Evolutionary conservation across 2,888 invertebrate genomes (phyloP), one percentile per base, ranked within the genome.

Genomic region (Cryptocephalus primarius): DNA sequence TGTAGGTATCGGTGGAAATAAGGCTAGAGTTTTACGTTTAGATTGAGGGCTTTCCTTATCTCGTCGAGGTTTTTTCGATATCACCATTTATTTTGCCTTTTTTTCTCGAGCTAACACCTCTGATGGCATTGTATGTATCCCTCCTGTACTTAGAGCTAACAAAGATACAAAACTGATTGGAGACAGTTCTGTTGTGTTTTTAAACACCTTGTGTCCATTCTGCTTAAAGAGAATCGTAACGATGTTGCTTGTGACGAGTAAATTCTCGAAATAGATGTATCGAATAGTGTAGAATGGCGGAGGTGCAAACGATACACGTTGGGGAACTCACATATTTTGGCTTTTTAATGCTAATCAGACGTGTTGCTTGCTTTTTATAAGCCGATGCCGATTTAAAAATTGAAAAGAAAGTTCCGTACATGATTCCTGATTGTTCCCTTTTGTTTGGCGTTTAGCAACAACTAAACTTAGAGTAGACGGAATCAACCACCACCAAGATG

Each of bases 41-140:
- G 53, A 62, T 61, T 68, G 70, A 68, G 70, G 70, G 69, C 69
- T 69, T 65, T 69, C 68, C 70, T 67, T 69, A 66, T 67, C 65
- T 67, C 65, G 60, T 50, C 55, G 48, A 53, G 54, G 52, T 48
- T 54, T 47, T 43, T 32, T 39, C n/a, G 42, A 32, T 46, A 43
- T 47, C 32, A 39, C 36, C 13, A 43, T 43, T 47, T 43, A 22
- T 22, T 36, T 47, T 55, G 55, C 55, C 53, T 58, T 49, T 52
- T n/a, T 46, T 50, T 41, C 49, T 58, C 60, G 59, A 60, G 60
- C 56, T 60, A 61, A 60, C 56, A 60, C 57, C 47, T 60, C 59
- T 57, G 58, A 57, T 51, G 41, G 51, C 51, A 46, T 50, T 42
- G 22, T 22, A 22, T 22, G 22, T 22, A 22, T 22, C 22, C 22